Percentiles rank a stretch among this genome's conserved stretches.
Conservation (phyloP, 2,113 vertebrate genomes). For the Pituophis catenifer region DNA sequence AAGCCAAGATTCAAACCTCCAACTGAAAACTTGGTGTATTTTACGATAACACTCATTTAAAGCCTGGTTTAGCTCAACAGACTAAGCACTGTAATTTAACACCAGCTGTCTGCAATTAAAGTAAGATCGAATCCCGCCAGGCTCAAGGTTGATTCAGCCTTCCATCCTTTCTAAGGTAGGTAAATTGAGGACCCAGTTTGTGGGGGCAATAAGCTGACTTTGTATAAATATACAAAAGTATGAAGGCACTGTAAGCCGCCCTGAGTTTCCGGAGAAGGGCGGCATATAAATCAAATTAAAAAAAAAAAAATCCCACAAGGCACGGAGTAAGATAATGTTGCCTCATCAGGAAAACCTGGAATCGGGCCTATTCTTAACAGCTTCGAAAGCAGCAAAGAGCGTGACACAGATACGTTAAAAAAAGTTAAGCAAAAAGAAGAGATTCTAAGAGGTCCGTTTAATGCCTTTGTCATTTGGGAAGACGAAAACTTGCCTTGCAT, state of each 20-base stretch:
- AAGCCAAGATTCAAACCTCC: not conserved
- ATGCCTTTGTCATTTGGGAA: not conserved
- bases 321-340: not conserved
- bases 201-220: no score
- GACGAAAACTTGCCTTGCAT: not conserved
- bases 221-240: no score
- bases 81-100: no score
- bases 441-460: not conserved
- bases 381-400: not conserved
- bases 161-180: no score
- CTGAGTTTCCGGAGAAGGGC: no score
- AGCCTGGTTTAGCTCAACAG: no score
- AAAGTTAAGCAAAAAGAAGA: not conserved
- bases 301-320: not conserved
- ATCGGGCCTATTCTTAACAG: not conserved
- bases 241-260: no score
- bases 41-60: not conserved
- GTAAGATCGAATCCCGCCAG: no score
- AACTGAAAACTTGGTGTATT: not conserved
- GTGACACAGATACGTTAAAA: not conserved
- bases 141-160: no score
- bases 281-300: no score
- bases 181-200: no score
- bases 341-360: conserved; percentile 3
- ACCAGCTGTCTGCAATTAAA: no score